Base-by-base conservation (phyloP, 2,888 invertebrate genomes). In the Drosophila ezoana region DNA sequence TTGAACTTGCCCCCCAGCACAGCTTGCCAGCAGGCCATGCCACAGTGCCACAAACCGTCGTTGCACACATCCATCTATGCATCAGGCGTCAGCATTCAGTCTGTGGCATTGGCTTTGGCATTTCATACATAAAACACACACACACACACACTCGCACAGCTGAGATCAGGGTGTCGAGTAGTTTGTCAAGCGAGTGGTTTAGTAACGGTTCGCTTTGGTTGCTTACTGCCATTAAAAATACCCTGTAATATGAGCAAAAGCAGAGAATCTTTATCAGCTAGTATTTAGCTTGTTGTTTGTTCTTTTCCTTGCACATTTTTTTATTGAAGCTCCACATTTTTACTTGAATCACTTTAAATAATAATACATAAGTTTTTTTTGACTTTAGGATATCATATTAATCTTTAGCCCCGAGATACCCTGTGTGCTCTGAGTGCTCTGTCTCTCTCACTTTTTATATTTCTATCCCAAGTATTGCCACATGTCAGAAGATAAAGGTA, bases 41-140 rank as follows among this genome's bases (percentile, higher is more conserved):
- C 71, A 43, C 48, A 60, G 14, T 18, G 28, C 28, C 28, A 28
- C 28, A 28, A 28, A 28, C 20, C 40, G 38, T 37, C 20, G 23
- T 4, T 54, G 37, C 74, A 65, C 58, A 54, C 77, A 52, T 40
- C 51, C 61, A 38, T 65, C 47, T 72, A 75, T 72, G 62, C 73
- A 67, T 77, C 78, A 61, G 79, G 75, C 80, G 79, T 78, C 75
- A 81, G 60, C 85, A 68, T 63, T 72, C 82, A 63, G 82, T 49
- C 52, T 56, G 66, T 66, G 82, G 82, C 76, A 88, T 85, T 79
- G 72, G 67, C 61, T 71, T 69, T 81, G 85, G 69, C 86, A 87
- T 84, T 78, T 78, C 88, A 73, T 76, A 79, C 79, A 70, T 75
- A 85, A 85, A 85, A 23, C 23, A 23, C 23, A 43, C 56, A 59